phyloP scores from a whole-genome alignment of 2,888 invertebrate genomes.

The Alcis repandata region DNA sequence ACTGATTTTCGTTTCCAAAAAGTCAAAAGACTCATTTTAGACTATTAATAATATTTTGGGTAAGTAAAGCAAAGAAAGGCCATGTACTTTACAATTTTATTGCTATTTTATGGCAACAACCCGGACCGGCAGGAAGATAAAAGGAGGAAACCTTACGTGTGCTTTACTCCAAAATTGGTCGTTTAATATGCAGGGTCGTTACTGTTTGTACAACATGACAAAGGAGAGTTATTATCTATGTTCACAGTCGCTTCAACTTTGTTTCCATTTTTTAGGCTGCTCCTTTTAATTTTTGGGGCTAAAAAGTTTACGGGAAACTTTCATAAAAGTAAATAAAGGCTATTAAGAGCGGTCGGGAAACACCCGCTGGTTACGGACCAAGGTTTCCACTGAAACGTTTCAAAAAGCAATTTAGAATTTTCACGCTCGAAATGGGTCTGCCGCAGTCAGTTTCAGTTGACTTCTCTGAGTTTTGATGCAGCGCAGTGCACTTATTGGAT shows the following conservation, averaged over 20 bases:
- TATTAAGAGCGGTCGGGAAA: conserved; percentile 54
- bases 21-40: neutral
- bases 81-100: conserved; percentile 14
- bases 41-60: neutral
- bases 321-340: conserved; percentile 59
- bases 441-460: conserved; percentile 48
- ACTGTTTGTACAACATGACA: conserved; percentile 28
- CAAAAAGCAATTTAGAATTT: conserved; percentile 57
- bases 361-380: conserved; percentile 45
- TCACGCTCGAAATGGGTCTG: conserved; percentile 53
- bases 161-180: conserved; percentile 11
- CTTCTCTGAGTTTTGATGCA: conserved; percentile 34
- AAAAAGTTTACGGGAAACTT: conserved; percentile 56
- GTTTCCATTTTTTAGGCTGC: conserved; percentile 63
- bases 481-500: conserved; percentile 7
- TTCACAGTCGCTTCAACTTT: conserved; percentile 67
- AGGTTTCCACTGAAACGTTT: conserved; percentile 50
- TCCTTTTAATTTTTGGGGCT: conserved; percentile 64
- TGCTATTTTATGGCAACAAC: conserved; percentile 5
- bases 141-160: conserved; percentile 3
- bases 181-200: conserved; percentile 2
- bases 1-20: too few species aligned
- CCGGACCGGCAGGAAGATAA: conserved; percentile 2
- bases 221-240: conserved; percentile 72
- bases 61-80: conserved; percentile 2